Percentiles rank a stretch among this genome's conserved stretches.
Evolutionary conservation across 23 tunicate species (phyloP).

Genomic region (Trididemnum miniatum): DNA sequence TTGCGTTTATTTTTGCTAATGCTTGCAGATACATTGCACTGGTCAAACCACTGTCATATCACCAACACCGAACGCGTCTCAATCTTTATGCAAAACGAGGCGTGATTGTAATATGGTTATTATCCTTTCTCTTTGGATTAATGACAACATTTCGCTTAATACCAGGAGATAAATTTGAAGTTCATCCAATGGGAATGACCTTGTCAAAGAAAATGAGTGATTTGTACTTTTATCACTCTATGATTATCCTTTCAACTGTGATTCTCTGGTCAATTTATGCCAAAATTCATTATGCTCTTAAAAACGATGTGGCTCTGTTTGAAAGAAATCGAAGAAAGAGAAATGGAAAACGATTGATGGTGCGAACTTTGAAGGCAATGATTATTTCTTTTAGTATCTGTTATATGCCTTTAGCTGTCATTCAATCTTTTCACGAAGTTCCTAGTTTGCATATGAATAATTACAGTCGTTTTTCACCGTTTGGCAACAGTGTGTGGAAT

Average conservation of each 20-base stretch:
- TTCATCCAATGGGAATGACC: conserved; percentile 43
- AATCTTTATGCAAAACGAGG: neutral
- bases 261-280: conserved; percentile 5
- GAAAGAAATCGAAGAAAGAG: neutral
- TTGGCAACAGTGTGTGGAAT: conserved; percentile 11
- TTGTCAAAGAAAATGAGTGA: conserved; percentile 31
- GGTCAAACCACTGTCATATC: neutral
- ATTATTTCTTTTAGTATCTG: conserved; percentile 14
- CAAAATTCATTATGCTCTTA: neutral
- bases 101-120: conserved; percentile 1
- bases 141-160: conserved; percentile 1
- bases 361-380: conserved; percentile 1
- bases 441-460: neutral
- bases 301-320: conserved; percentile 1
- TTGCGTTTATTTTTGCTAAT: neutral
- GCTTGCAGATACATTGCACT: conserved; percentile 19
- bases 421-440: conserved; percentile 16
- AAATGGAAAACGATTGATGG: neutral
- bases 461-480: neutral
- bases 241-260: neutral
- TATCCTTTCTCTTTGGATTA: neutral
- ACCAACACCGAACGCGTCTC: neutral
- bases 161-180: conserved; percentile 24
- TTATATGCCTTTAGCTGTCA: conserved; percentile 14
- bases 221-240: neutral